Evolutionary conservation across 2,888 invertebrate genomes (phyloP).

Genomic region (Scaptomyza polygonia): DNA sequence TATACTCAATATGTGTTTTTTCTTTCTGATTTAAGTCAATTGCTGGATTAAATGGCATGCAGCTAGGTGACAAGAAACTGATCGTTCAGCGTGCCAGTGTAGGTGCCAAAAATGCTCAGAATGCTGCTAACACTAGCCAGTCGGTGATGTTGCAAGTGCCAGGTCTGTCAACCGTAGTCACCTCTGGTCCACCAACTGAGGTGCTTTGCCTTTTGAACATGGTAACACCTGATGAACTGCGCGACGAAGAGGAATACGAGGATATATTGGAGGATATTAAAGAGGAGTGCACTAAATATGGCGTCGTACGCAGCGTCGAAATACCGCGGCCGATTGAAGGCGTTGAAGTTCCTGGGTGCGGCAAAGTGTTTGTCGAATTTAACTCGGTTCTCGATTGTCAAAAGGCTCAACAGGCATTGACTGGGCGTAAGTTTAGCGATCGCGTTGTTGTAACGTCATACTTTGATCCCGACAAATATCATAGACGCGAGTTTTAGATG

Average conservation of each 20-base stretch:
- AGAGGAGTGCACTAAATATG: conserved; percentile 99
- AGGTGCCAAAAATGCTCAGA: conserved; percentile 96
- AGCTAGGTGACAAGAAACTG: conserved; percentile 98
- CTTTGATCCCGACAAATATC: conserved; percentile 99
- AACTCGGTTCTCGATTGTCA: conserved; percentile 98
- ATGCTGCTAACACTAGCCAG: conserved; percentile 86
- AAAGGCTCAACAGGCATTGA: conserved; percentile 98
- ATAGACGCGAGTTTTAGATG: conserved; percentile 96
- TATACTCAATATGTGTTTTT: background rate
- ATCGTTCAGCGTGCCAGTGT: conserved; percentile 99
- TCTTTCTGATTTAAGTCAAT: conserved; percentile 89
- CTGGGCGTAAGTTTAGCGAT: conserved; percentile 99
- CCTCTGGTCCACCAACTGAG: conserved; percentile 97
- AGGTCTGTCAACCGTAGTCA: conserved; percentile 94
- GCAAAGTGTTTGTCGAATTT: conserved; percentile 99
- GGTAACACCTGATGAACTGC: conserved; percentile 98
- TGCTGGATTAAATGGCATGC: conserved; percentile 99
- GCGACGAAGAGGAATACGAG: conserved; percentile 99
- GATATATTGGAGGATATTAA: conserved; percentile 99
- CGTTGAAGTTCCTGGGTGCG: conserved; percentile 98
- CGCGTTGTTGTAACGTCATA: conserved; percentile 99
- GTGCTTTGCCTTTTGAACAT: conserved; percentile 98
- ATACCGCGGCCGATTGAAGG: conserved; percentile 98
- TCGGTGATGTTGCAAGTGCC: conserved; percentile 85
- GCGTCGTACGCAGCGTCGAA: conserved; percentile 98